Evolutionary conservation across 2,888 invertebrate species (phyloP).

Genomic region (Idaea straminata): DNA sequence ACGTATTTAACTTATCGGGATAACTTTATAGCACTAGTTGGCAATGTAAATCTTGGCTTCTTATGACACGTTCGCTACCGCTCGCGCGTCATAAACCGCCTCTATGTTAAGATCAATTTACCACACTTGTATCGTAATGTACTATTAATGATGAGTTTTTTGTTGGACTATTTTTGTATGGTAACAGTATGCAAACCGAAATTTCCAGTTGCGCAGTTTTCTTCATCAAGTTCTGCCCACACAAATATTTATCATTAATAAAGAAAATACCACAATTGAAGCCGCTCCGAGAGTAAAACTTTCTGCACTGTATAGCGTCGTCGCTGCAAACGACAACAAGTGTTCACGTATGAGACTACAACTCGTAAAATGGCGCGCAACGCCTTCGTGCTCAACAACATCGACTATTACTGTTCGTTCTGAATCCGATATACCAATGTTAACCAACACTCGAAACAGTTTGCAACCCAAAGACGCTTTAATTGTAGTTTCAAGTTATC

Average conservation of each 20-base stretch:
- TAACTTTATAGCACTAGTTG: too few species aligned
- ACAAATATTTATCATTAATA: conserved; percentile 16
- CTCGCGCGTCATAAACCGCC: too few species aligned
- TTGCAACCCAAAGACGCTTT: conserved; percentile 26
- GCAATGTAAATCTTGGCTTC: too few species aligned
- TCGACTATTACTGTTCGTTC: conserved; percentile 25
- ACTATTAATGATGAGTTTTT: too few species aligned
- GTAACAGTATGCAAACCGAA: neutral
- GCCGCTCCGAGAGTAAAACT: too few species aligned
- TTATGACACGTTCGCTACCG: too few species aligned
- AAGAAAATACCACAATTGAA: too few species aligned
- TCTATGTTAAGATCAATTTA: too few species aligned
- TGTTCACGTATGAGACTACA: conserved; percentile 24
- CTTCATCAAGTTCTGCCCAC: conserved; percentile 11
- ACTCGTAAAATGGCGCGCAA: conserved; percentile 27
- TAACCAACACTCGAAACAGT: conserved; percentile 24
- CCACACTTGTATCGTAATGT: too few species aligned
- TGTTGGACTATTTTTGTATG: too few species aligned
- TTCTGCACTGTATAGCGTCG: too few species aligned
- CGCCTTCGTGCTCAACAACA: conserved; percentile 14
- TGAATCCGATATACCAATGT: conserved; percentile 26
- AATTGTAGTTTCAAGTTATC: conserved; percentile 32
- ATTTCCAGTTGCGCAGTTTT: neutral
- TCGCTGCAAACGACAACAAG: conserved; percentile 10
- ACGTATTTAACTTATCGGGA: too few species aligned